These are phyloP conservation scores for Imbricaverruca yamaguchii DNA, from an alignment of 2,888 invertebrate genomes.

Conservation along the genomic window DNA sequence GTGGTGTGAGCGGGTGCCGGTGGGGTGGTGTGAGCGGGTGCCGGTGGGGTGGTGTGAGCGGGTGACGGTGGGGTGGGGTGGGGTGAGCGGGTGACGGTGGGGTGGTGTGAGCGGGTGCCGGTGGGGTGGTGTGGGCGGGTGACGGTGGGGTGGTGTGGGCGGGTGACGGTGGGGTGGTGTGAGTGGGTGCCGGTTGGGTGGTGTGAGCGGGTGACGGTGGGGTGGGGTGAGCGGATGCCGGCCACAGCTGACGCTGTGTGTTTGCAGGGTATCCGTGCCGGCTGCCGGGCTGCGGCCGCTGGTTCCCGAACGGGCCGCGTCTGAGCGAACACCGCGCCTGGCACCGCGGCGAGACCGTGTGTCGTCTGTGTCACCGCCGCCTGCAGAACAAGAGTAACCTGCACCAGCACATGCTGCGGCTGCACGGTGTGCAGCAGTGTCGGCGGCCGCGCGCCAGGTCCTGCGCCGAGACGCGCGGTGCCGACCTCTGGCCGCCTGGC, in stretches of 20 bases:
- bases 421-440: not conserved
- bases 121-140: no score
- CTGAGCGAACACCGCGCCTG: not conserved
- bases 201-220: not conserved
- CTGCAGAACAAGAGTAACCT: not conserved
- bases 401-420: not conserved
- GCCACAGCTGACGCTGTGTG: not conserved
- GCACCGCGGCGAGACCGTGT: conserved; percentile 2
- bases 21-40: no score
- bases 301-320: not conserved
- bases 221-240: not conserved
- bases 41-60: no score
- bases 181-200: no score
- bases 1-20: no score
- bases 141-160: no score
- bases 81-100: no score
- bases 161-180: no score
- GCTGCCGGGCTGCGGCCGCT: not conserved
- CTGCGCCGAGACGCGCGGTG: not conserved
- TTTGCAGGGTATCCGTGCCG: not conserved
- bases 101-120: no score
- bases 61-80: no score
- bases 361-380: not conserved
- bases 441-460: not conserved
- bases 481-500: no score